These are phyloP conservation scores for Cosmopolites sordidus DNA, from an alignment of 2,888 invertebrate species.

Conservation along the genomic window DNA sequence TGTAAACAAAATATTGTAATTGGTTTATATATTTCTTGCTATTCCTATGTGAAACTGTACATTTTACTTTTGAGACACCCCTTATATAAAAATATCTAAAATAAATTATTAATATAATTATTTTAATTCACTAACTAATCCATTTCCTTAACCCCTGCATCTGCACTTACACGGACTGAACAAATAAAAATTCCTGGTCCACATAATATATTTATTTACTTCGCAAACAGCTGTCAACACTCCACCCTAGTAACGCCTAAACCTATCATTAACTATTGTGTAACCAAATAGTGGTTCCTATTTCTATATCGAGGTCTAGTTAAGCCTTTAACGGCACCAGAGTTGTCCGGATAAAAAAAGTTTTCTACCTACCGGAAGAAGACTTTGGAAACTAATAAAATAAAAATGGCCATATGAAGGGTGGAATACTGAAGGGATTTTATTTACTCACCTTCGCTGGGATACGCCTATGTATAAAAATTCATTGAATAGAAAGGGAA, in stretches of 20 bases:
- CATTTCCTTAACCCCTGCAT: too few relatives aligned
- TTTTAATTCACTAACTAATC: too few relatives aligned
- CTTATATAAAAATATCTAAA: too few relatives aligned
- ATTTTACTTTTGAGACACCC: too few relatives aligned
- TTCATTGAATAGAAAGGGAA: too few relatives aligned
- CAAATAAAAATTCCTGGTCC: neutral
- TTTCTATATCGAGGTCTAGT: conserved; percentile 32
- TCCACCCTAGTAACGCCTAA: conserved; percentile 43
- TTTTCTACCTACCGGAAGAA: neutral
- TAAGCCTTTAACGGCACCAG: conserved; percentile 6
- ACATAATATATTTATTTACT: conserved; percentile 40
- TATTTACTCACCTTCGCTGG: neutral
- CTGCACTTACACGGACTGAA: too few relatives aligned
- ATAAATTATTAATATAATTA: too few relatives aligned
- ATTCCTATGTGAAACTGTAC: too few relatives aligned
- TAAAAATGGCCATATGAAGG: neutral
- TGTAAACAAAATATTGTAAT: too few relatives aligned
- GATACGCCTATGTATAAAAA: too few relatives aligned
- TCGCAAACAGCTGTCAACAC: conserved; percentile 49
- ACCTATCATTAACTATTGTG: conserved; percentile 47
- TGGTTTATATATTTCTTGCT: too few relatives aligned
- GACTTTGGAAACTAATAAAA: neutral
- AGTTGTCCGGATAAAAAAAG: conserved; percentile 4
- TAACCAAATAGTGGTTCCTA: conserved; percentile 42
- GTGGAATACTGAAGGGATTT: neutral